Conservation (phyloP, 1,140 invertebrate genomes). For the Geopemphigus sp. region DNA sequence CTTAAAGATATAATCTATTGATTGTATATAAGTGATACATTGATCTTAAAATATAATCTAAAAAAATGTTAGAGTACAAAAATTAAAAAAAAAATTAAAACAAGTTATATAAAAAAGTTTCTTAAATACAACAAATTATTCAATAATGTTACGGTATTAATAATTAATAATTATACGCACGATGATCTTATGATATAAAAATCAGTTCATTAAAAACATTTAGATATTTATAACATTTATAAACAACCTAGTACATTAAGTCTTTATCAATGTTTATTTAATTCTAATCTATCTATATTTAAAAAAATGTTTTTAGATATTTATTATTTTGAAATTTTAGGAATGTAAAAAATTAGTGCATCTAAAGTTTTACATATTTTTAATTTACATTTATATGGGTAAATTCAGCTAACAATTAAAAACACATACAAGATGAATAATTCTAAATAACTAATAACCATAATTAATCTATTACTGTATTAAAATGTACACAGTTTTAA, state of each 20-base stretch:
- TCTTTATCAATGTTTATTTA: background rate
- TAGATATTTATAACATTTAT: slow-evolving; percentile 20
- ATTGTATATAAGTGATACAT: slow-evolving; percentile 10
- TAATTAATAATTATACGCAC: slow-evolving; percentile 21
- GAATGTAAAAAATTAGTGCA: background rate
- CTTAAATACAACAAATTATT: slow-evolving; percentile 26
- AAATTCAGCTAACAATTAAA: background rate
- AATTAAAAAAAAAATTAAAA: slow-evolving; percentile 41
- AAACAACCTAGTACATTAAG: too few species aligned
- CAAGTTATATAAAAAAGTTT: slow-evolving; percentile 39
- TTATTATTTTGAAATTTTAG: background rate
- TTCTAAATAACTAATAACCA: too few species aligned
- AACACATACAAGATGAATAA: background rate
- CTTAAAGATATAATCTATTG: slow-evolving; percentile 9
- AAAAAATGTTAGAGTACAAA: slow-evolving; percentile 32
- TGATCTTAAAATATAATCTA: slow-evolving; percentile 7
- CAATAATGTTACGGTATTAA: slow-evolving; percentile 39
- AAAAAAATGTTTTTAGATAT: background rate
- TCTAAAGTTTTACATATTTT: background rate
- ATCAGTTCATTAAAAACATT: slow-evolving; percentile 20
- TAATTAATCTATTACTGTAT: background rate
- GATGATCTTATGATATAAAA: background rate
- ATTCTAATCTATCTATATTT: slow-evolving; percentile 8
- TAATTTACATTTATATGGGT: background rate
- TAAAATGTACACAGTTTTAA: background rate